A percentile compares a stretch with the other conserved stretches of the same genome.
Conservation (phyloP, 92 coral and sea anemone genomes). For the Parazoanthus darwini region DNA sequence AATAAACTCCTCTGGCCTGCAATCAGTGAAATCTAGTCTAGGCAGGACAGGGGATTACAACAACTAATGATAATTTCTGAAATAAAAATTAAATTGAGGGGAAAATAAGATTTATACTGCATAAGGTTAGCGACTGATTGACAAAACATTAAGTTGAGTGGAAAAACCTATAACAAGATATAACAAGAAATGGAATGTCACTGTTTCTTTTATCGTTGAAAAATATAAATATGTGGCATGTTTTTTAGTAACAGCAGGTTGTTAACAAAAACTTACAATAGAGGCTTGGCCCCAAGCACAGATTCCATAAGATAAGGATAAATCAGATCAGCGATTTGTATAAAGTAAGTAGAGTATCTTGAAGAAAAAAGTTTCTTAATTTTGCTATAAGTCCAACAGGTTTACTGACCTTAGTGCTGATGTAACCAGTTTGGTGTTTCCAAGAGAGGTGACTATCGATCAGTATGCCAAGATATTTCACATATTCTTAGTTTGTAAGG, state of each 20-base stretch:
- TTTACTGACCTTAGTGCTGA: too few relatives aligned
- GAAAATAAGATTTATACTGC: not conserved
- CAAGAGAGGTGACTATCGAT: too few relatives aligned
- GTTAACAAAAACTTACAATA: not conserved
- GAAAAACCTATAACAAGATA: not conserved
- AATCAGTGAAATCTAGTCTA: not conserved
- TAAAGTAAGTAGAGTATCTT: not conserved
- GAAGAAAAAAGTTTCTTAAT: not conserved
- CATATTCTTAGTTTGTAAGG: not conserved
- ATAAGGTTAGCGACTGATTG: not conserved
- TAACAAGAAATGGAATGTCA: not conserved
- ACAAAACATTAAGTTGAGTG: not conserved
- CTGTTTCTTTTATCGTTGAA: not conserved
- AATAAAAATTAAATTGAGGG: not conserved
- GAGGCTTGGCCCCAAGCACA: not conserved
- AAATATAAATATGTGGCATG: not conserved
- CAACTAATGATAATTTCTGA: not conserved
- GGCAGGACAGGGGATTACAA: too few relatives aligned
- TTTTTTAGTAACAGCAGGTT: not conserved
- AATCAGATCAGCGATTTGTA: not conserved
- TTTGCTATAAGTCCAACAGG: not conserved
- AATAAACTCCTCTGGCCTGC: too few relatives aligned
- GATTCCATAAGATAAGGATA: conserved; percentile 1
- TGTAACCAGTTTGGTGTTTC: too few relatives aligned
- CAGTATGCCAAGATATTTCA: not conserved